phyloP scores from a whole-genome alignment of 2,888 invertebrate species.

The Polia nebulosa region DNA sequence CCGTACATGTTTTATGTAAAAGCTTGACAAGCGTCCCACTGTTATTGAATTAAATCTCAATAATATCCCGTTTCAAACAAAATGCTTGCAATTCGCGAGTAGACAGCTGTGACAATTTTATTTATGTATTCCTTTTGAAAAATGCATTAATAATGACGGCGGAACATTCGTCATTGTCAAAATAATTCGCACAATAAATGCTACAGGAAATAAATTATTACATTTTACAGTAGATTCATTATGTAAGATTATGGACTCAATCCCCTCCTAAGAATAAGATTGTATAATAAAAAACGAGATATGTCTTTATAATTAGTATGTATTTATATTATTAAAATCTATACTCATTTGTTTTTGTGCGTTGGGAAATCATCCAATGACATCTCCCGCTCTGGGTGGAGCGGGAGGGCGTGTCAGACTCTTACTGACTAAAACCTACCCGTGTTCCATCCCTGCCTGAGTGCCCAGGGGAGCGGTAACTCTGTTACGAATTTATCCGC shows the following conservation, averaged over 20 bases:
- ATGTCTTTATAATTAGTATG: too few species aligned
- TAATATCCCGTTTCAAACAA: background rate
- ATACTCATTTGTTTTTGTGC: too few species aligned
- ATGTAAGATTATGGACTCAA: background rate
- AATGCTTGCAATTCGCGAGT: background rate
- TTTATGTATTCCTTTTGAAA: constrained; percentile 22
- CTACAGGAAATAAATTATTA: constrained; percentile 12
- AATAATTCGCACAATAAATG: constrained; percentile 17
- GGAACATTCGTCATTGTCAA: constrained; percentile 27
- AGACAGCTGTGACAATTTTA: constrained; percentile 33
- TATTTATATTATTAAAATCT: too few species aligned
- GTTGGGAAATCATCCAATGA: too few species aligned
- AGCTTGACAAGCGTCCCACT: background rate
- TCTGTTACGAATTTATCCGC: too few species aligned
- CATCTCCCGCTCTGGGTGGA: too few species aligned
- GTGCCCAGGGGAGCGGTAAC: too few species aligned
- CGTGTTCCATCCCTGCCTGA: too few species aligned
- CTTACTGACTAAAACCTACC: too few species aligned
- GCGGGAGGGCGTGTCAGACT: too few species aligned
- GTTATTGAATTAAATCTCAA: constrained; percentile 1
- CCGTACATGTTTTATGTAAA: too few species aligned
- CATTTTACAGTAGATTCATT: background rate
- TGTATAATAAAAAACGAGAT: too few species aligned
- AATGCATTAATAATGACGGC: constrained; percentile 32
- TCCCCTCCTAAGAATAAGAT: background rate